Conservation (phyloP, 2,888 invertebrate species). For the Dicyrtomina minuta region DNA sequence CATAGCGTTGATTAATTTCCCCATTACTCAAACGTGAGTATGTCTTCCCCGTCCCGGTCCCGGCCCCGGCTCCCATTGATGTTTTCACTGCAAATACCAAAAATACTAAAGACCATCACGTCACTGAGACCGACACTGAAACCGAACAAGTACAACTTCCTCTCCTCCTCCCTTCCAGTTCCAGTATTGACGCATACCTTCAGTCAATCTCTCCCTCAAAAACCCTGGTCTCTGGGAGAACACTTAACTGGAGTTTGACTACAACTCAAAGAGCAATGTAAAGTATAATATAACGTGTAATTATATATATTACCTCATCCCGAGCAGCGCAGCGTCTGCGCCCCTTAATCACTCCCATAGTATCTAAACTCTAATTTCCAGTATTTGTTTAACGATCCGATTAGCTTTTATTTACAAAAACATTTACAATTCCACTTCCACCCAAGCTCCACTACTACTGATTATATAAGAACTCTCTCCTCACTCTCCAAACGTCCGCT, state of each 20-base stretch:
- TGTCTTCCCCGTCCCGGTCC: slow-evolving; percentile 50
- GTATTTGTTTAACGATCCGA: too few species aligned
- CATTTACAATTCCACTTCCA: too few species aligned
- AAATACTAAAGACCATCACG: slow-evolving; percentile 17
- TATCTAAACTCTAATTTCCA: too few species aligned
- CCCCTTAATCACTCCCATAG: too few species aligned
- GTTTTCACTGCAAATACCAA: slow-evolving; percentile 42
- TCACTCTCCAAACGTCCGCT: too few species aligned
- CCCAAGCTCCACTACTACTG: too few species aligned
- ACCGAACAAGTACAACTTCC: background rate
- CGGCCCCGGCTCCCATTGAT: slow-evolving; percentile 35
- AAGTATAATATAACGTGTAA: too few species aligned
- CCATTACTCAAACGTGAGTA: slow-evolving; percentile 54
- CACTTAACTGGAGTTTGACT: background rate
- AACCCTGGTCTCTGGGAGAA: background rate
- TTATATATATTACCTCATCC: background rate
- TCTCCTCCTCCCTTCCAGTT: background rate
- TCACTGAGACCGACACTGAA: background rate
- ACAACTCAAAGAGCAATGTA: background rate
- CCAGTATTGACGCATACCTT: background rate
- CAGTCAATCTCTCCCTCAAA: slow-evolving; percentile 1
- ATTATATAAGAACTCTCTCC: too few species aligned
- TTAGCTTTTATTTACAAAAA: too few species aligned
- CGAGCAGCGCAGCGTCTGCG: background rate
- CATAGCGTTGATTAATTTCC: slow-evolving; percentile 53